These are phyloP conservation scores for Dendrolimus houi DNA, from an alignment of 2,888 invertebrate species.

Conservation along the genomic window DNA sequence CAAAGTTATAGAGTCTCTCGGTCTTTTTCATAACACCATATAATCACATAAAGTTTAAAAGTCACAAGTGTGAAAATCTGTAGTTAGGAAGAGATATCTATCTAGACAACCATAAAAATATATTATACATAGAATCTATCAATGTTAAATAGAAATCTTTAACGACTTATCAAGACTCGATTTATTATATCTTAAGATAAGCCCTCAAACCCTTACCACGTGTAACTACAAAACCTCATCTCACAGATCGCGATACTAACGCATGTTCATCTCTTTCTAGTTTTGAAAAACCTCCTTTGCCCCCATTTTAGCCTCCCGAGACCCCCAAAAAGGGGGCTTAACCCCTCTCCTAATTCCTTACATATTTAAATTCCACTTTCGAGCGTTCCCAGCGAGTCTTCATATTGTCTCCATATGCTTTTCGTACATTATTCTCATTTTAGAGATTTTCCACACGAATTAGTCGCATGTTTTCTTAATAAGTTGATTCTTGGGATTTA, in stretches of 20 bases:
- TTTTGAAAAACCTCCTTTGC: constrained; percentile 63
- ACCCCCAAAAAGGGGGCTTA: constrained; percentile 16
- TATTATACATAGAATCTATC: no score
- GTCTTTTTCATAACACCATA: no score
- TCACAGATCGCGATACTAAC: constrained; percentile 71
- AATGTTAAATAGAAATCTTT: neutral
- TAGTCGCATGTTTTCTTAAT: constrained; percentile 1
- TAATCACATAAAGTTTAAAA: no score
- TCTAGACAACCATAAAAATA: no score
- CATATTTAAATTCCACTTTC: constrained; percentile 76
- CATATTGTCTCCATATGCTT: constrained; percentile 68
- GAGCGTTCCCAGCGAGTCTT: constrained; percentile 52
- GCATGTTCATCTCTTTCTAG: constrained; percentile 76
- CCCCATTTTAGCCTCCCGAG: constrained; percentile 13
- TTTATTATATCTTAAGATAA: constrained; percentile 10
- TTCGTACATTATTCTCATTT: constrained; percentile 35
- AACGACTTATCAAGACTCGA: neutral
- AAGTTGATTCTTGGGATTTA: constrained; percentile 4
- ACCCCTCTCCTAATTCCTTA: constrained; percentile 71
- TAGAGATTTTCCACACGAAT: constrained; percentile 7
- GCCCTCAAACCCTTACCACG: constrained; percentile 24
- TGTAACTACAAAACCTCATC: constrained; percentile 6
- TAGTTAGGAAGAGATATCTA: no score
- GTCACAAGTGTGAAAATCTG: no score
- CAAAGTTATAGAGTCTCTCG: no score